Conservation (phyloP, 2,797 vertebrate genomes). For the Gymnodraco acuticeps region DNA sequence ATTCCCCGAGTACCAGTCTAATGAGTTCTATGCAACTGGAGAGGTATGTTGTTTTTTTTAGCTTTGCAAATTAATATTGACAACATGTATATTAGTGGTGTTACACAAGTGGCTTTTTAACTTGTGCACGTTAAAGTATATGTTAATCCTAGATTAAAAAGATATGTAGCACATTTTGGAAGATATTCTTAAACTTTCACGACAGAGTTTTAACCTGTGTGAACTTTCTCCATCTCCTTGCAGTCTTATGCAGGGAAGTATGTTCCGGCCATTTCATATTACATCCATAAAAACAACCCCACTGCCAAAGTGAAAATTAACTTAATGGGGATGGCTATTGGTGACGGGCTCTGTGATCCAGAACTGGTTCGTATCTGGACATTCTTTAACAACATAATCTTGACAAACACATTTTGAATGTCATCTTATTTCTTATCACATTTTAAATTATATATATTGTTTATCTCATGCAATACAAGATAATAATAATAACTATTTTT, state of each 20-base stretch:
- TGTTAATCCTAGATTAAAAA: neutral
- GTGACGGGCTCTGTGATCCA: conserved; percentile 89
- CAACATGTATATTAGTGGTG: neutral
- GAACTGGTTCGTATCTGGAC: conserved; percentile 80
- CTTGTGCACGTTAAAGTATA: neutral
- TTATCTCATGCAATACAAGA: neutral
- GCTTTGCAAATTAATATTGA: neutral
- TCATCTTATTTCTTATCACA: too few relatives aligned
- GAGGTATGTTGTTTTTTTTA: conserved; percentile 79
- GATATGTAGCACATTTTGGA: neutral
- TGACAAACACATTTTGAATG: neutral
- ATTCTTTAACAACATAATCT: neutral
- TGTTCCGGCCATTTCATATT: conserved; percentile 86
- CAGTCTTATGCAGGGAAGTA: conserved; percentile 91
- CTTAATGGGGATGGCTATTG: conserved; percentile 88
- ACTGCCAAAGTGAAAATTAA: conserved; percentile 84
- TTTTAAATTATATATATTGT: too few relatives aligned
- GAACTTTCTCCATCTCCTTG: conserved; percentile 27
- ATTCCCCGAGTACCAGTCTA: conserved; percentile 90
- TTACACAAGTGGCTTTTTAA: neutral
- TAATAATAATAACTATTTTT: too few relatives aligned
- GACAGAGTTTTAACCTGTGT: neutral
- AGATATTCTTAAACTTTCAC: neutral
- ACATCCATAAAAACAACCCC: conserved; percentile 88
- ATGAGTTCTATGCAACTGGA: conserved; percentile 89